phyloP scores from a whole-genome alignment of 2,888 invertebrate genomes.

The Tridacna crocea region DNA sequence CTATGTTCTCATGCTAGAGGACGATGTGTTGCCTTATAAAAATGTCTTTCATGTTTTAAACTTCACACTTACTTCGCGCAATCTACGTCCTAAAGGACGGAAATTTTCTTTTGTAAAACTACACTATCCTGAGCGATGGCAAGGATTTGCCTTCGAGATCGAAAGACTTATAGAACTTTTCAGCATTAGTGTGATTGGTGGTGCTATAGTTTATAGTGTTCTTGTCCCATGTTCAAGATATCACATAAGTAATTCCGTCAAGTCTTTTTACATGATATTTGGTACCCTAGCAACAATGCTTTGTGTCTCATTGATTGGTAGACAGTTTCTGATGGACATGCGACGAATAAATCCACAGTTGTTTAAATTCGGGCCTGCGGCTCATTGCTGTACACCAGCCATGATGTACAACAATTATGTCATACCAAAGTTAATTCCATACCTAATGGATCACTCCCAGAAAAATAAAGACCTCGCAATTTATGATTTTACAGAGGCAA shows the following conservation, averaged over 20 bases:
- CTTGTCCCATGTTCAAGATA: constrained; percentile 18
- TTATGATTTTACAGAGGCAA: constrained; percentile 65
- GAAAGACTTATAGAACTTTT: constrained; percentile 75
- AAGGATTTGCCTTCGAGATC: constrained; percentile 74
- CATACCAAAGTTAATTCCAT: constrained; percentile 63
- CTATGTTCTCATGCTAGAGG: constrained; percentile 80
- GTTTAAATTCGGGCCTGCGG: constrained; percentile 73
- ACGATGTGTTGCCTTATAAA: constrained; percentile 78
- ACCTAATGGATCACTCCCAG: constrained; percentile 56
- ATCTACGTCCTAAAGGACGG: constrained; percentile 19
- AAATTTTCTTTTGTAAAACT: constrained; percentile 77
- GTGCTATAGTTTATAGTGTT: constrained; percentile 47
- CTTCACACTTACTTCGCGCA: constrained; percentile 43
- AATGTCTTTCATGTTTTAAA: constrained; percentile 73
- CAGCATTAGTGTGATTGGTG: constrained; percentile 67
- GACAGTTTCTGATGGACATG: constrained; percentile 77
- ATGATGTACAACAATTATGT: constrained; percentile 75
- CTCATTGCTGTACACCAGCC: constrained; percentile 82
- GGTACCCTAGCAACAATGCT: constrained; percentile 63
- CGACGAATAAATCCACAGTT: constrained; percentile 72
- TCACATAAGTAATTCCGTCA: constrained; percentile 20
- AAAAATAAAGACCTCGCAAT: constrained; percentile 77
- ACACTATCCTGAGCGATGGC: constrained; percentile 81
- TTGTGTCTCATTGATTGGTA: constrained; percentile 65
- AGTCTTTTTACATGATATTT: constrained; percentile 50